A percentile compares a stretch with the other conserved stretches of the same genome.
Conservation (phyloP, 2,888 invertebrate genomes). For the Drosophila leonis region DNA sequence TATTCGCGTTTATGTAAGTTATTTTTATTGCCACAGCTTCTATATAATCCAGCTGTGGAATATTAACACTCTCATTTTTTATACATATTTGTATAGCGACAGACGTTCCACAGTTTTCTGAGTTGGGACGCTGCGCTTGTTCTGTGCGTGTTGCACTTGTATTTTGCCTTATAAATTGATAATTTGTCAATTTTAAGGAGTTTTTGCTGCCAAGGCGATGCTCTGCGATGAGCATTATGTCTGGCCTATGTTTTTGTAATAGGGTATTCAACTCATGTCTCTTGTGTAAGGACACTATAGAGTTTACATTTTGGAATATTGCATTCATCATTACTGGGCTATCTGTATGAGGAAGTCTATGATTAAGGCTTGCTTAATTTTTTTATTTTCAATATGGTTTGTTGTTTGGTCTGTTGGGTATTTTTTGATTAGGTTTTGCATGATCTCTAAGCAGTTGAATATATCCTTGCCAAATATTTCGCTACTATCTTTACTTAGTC, state of each 20-base stretch:
- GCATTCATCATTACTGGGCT: constrained; percentile 6
- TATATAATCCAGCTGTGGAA: too few relatives aligned
- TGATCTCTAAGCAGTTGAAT: not conserved
- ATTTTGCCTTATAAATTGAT: not conserved
- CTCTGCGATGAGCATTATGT: constrained; percentile 14
- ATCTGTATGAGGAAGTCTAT: constrained; percentile 7
- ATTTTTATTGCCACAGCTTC: too few relatives aligned
- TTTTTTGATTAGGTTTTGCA: not conserved
- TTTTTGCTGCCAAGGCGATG: not conserved
- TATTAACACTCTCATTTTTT: too few relatives aligned
- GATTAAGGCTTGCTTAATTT: not conserved
- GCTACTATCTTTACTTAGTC: not conserved
- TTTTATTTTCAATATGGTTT: not conserved
- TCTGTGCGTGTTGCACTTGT: not conserved
- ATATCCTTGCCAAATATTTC: not conserved
- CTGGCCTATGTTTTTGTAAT: constrained; percentile 1
- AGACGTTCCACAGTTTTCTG: too few relatives aligned
- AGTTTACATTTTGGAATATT: constrained; percentile 20
- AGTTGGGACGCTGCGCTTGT: too few relatives aligned
- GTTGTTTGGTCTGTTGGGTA: not conserved
- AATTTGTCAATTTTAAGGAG: not conserved
- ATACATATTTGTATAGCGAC: too few relatives aligned
- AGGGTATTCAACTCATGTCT: not conserved
- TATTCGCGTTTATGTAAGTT: too few relatives aligned
- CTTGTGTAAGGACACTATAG: not conserved